Evolutionary conservation across 2,888 invertebrate species (phyloP).

Genomic region (Rhaphigaster nebulosa): DNA sequence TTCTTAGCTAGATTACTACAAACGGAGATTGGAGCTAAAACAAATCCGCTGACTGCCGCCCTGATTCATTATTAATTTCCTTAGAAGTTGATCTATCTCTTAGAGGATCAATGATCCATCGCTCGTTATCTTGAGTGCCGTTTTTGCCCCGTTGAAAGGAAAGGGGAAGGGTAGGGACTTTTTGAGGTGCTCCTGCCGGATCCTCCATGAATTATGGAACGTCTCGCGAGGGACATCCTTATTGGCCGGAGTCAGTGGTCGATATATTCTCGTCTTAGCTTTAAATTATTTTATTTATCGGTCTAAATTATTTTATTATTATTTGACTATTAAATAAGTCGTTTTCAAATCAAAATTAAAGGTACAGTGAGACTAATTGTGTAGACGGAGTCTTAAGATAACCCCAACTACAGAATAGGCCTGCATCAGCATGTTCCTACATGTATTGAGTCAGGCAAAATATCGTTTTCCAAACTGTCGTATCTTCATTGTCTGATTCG

Average conservation of each 20-base stretch:
- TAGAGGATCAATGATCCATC: neutral
- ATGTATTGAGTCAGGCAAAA: too few relatives aligned
- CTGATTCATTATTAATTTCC: neutral
- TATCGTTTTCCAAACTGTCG: too few relatives aligned
- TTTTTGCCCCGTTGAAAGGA: neutral
- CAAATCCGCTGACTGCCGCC: neutral
- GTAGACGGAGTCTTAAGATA: too few relatives aligned
- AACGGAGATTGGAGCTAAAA: neutral
- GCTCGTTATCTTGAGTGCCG: conserved; percentile 19
- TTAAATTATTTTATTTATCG: neutral
- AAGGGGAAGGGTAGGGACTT: neutral
- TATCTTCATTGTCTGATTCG: too few relatives aligned
- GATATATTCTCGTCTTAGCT: neutral
- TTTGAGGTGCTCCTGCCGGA: neutral
- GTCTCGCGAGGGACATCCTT: neutral
- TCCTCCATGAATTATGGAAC: conserved; percentile 6
- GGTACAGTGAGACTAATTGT: too few relatives aligned
- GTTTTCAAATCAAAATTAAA: too few relatives aligned
- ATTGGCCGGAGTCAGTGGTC: neutral
- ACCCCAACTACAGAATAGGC: too few relatives aligned
- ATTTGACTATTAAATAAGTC: too few relatives aligned
- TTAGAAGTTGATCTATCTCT: conserved; percentile 2
- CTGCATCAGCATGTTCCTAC: too few relatives aligned
- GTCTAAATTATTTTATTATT: neutral
- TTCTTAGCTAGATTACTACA: too few relatives aligned